These are phyloP conservation scores for Ailurus styani DNA, from an alignment of 2,113 vertebrate species.

Conservation along the genomic window DNA sequence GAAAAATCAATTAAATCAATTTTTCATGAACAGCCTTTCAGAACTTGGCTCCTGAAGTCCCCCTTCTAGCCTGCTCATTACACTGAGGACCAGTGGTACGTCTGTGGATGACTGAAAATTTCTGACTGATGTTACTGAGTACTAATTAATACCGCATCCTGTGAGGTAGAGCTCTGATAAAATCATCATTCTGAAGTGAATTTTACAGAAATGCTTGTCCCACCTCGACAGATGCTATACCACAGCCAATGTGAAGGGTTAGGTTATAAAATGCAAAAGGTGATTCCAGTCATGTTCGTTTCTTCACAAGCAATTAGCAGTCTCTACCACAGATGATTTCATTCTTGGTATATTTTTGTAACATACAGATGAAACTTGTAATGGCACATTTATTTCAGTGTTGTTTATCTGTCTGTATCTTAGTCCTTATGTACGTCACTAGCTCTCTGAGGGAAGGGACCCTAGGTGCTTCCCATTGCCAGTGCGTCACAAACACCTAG, in stretches of 20 bases:
- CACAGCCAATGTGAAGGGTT: neutral
- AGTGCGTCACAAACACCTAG: neutral
- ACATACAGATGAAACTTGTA: neutral
- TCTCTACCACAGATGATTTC: neutral
- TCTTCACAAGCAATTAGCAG: neutral
- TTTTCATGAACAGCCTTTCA: slow-evolving; percentile 75
- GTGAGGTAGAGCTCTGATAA: slow-evolving; percentile 13
- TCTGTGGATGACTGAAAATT: slow-evolving; percentile 43
- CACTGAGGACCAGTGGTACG: slow-evolving; percentile 40
- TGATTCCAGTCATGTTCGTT: neutral
- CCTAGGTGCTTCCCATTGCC: neutral
- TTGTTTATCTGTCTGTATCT: neutral
- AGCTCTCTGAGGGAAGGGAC: neutral
- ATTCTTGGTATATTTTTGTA: neutral
- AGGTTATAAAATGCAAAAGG: neutral
- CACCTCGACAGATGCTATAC: neutral
- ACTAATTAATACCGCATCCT: slow-evolving; percentile 64
- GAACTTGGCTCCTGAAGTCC: slow-evolving; percentile 67
- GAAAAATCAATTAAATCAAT: slow-evolving; percentile 76
- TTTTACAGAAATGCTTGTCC: slow-evolving; percentile 42
- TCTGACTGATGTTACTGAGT: slow-evolving; percentile 53
- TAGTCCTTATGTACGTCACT: neutral
- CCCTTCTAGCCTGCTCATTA: slow-evolving; percentile 61
- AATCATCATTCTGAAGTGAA: slow-evolving; percentile 26
- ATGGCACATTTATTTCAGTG: neutral